Conservation (phyloP, 2,113 vertebrate genomes). For the Gallinago undulata region DNA sequence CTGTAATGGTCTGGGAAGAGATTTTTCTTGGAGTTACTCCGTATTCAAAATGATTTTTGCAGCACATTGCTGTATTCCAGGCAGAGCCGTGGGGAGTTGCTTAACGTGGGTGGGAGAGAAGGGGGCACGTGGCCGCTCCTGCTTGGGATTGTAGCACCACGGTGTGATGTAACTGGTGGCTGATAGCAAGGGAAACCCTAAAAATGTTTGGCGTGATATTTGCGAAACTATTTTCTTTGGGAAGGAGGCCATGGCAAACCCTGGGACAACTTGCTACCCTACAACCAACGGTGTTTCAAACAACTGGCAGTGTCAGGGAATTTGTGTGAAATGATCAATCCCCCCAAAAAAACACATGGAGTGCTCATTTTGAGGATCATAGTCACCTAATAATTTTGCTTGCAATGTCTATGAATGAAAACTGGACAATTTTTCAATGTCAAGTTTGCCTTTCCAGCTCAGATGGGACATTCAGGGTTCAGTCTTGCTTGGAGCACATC, state of each 20-base stretch:
- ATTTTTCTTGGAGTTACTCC: background rate
- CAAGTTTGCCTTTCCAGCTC: accelerated
- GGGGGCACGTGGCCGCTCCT: background rate
- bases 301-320: background rate
- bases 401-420: background rate
- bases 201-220: background rate
- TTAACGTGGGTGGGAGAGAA: background rate
- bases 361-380: background rate
- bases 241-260: background rate
- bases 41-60: background rate
- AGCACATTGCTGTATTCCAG: background rate
- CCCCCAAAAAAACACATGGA: accelerated
- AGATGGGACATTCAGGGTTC: background rate
- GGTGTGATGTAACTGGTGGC: too few relatives aligned
- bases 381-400: background rate
- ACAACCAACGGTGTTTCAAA: accelerated
- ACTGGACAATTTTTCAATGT: accelerated
- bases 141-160: accelerated
- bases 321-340: background rate
- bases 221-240: background rate
- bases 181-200: background rate
- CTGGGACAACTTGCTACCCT: background rate
- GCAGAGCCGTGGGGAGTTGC: accelerated
- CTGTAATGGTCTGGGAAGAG: background rate
- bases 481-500: background rate